phyloP scores from a whole-genome alignment of 1,140 invertebrate genomes.

The Bombus haemorrhoidalis region DNA sequence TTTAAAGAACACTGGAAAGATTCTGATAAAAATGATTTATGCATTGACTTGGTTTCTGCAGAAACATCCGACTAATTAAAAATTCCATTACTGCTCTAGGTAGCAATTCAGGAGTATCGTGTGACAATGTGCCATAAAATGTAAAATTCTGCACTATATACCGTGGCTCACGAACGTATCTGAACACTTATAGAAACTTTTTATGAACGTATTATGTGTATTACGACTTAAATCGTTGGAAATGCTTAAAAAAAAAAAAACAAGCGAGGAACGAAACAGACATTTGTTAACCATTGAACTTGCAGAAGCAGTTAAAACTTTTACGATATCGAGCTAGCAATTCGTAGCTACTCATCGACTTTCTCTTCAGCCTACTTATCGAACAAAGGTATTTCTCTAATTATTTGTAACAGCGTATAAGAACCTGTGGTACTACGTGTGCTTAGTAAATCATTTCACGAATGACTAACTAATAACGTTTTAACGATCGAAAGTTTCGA shows the following conservation, averaged over 20 bases:
- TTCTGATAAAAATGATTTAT: neutral
- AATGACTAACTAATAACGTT: neutral
- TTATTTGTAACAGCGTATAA: neutral
- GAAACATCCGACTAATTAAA: neutral
- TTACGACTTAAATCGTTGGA: neutral
- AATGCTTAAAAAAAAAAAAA: neutral
- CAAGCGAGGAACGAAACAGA: neutral
- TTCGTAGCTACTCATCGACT: neutral
- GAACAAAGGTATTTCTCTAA: neutral
- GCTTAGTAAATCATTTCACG: neutral
- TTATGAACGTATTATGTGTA: no score
- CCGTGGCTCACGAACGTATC: neutral
- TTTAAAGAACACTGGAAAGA: neutral
- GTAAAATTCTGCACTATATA: neutral
- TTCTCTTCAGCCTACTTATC: neutral
- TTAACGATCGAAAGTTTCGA: conserved; percentile 7
- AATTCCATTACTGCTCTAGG: neutral
- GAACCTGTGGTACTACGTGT: no score
- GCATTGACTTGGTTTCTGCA: no score
- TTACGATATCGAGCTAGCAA: neutral
- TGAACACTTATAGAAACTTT: no score
- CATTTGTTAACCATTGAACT: neutral
- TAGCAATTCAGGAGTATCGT: neutral
- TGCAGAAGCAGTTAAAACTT: neutral
- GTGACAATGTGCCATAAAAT: neutral